These are phyloP conservation scores for Drosophila lini DNA, from an alignment of 1,140 invertebrate species.

Conservation along the genomic window DNA sequence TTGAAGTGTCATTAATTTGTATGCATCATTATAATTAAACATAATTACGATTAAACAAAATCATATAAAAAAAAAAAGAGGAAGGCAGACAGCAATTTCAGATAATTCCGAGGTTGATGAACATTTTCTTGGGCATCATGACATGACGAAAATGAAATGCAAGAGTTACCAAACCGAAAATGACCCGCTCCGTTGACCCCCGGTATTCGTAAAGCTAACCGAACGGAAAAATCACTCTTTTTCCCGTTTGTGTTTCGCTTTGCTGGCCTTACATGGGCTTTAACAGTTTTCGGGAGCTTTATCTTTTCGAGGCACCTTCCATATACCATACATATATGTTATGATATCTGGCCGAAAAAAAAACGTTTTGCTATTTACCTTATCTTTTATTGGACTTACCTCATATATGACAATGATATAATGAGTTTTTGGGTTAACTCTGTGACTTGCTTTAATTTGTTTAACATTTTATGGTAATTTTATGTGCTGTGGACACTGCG, in stretches of 20 bases:
- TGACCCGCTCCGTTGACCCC: constrained; percentile 71
- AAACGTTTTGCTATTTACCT: constrained; percentile 8
- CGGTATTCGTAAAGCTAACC: constrained; percentile 32
- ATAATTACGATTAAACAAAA: constrained; percentile 70
- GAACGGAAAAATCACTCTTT: constrained; percentile 35
- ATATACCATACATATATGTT: not conserved
- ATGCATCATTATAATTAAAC: constrained; percentile 78
- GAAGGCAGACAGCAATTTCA: constrained; percentile 47
- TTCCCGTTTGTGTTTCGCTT: constrained; percentile 23
- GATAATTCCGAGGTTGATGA: constrained; percentile 29
- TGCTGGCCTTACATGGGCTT: constrained; percentile 59
- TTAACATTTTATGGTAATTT: constrained; percentile 51
- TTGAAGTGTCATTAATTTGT: constrained; percentile 80
- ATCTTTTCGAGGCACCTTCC: constrained; percentile 7
- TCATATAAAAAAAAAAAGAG: constrained; percentile 2
- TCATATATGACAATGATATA: constrained; percentile 33
- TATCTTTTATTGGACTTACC: constrained; percentile 28
- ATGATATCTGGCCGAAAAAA: constrained; percentile 17
- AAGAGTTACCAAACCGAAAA: constrained; percentile 43
- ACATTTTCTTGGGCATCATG: constrained; percentile 39
- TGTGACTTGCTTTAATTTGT: constrained; percentile 33
- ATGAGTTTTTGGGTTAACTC: constrained; percentile 22
- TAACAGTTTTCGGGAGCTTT: constrained; percentile 21
- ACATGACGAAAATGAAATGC: constrained; percentile 42
- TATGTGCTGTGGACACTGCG: constrained; percentile 16